Percentiles rank a stretch among this genome's conserved stretches.
Evolutionary conservation across 2,113 vertebrate genomes (phyloP).

Genomic region (Oncorhynchus nerka): DNA sequence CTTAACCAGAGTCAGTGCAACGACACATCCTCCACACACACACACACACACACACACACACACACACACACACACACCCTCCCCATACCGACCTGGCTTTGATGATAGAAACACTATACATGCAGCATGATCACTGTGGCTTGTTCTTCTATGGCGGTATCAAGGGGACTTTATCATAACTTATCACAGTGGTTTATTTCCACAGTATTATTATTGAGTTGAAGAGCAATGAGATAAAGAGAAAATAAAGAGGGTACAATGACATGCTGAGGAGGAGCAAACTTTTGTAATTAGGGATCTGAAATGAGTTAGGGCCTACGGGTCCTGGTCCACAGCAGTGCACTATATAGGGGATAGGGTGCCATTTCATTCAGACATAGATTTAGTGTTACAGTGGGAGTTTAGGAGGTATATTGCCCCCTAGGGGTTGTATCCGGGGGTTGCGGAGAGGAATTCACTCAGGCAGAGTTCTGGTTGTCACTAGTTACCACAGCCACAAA

Average conservation of each 20-base stretch:
- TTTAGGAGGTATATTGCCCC: constrained; percentile 59
- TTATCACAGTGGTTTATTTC: constrained; percentile 25
- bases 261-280: constrained; percentile 19
- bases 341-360: no score
- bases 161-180: constrained; percentile 58
- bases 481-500: no score
- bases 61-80: not conserved
- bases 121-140: constrained; percentile 46
- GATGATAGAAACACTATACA: constrained; percentile 72
- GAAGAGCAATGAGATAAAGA: constrained; percentile 10
- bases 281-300: constrained; percentile 30
- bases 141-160: constrained; percentile 54
- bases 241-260: constrained; percentile 41
- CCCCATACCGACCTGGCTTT: constrained; percentile 57
- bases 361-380: no score
- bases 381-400: not conserved
- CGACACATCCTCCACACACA: constrained; percentile 62
- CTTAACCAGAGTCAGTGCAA: constrained; percentile 62
- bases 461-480: not conserved
- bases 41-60: constrained; percentile 41
- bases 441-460: constrained; percentile 48
- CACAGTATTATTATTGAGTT: constrained; percentile 34
- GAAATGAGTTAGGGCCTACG: constrained; percentile 27
- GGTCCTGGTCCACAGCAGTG: no score
- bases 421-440: constrained; percentile 56